phyloP scores from a whole-genome alignment of 1,140 invertebrate species.

The Danaus melanippus region DNA sequence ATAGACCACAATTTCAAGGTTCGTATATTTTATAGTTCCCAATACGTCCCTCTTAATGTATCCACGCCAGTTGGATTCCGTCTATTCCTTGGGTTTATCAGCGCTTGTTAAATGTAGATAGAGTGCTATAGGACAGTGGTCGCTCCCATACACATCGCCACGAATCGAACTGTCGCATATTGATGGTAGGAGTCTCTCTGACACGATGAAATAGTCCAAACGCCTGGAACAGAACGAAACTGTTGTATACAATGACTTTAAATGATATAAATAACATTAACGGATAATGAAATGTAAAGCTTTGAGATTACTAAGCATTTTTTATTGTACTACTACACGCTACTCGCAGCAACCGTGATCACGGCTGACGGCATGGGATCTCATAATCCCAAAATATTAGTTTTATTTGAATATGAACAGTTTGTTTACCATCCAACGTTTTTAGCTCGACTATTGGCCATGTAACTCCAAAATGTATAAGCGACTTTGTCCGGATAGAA shows the following conservation, averaged over 20 bases:
- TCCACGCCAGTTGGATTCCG: too few species aligned
- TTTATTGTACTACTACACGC: too few species aligned
- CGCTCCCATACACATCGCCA: slow-evolving; percentile 84
- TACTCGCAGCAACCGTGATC: too few species aligned
- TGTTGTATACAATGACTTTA: background rate
- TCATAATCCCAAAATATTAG: too few species aligned
- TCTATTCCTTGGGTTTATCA: slow-evolving; percentile 58
- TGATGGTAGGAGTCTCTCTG: slow-evolving; percentile 81
- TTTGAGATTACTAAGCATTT: too few species aligned
- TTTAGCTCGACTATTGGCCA: slow-evolving; percentile 86
- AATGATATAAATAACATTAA: too few species aligned
- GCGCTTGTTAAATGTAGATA: slow-evolving; percentile 71
- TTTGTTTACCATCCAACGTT: slow-evolving; percentile 93
- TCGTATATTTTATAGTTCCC: too few species aligned
- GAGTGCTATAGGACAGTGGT: slow-evolving; percentile 89
- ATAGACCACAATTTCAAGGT: too few species aligned
- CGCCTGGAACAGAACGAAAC: slow-evolving; percentile 77
- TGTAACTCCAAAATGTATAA: slow-evolving; percentile 97
- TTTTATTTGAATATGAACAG: background rate
- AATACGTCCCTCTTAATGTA: too few species aligned
- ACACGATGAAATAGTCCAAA: slow-evolving; percentile 95
- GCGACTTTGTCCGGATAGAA: slow-evolving; percentile 90
- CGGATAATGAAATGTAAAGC: too few species aligned
- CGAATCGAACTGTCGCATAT: slow-evolving; percentile 88
- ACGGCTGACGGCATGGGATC: too few species aligned